Evolutionary conservation across 2,113 vertebrate species (phyloP).

Genomic region (Castor canadensis): DNA sequence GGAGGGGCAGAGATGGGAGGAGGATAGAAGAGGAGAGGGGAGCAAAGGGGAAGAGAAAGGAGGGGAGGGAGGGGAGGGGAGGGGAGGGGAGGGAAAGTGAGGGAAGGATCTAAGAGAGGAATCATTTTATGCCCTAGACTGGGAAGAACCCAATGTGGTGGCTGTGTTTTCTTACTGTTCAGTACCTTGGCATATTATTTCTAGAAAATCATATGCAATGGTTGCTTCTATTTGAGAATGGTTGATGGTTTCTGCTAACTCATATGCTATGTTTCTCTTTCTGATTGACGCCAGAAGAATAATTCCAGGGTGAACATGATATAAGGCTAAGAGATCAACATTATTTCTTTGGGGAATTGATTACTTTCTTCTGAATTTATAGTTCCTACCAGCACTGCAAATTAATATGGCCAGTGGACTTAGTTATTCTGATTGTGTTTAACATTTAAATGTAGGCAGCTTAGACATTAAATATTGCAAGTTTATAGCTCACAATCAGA

Average conservation of each 20-base stretch:
- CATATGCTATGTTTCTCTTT: constrained; percentile 51
- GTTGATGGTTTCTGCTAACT: constrained; percentile 43
- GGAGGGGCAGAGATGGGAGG: not conserved
- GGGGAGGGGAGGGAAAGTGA: accelerated
- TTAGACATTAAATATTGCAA: constrained; percentile 20
- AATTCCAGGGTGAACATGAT: constrained; percentile 52
- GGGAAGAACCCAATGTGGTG: not conserved
- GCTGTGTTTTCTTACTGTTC: constrained; percentile 18
- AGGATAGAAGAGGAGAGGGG: not conserved
- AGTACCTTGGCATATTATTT: constrained; percentile 23
- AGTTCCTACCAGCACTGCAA: constrained; percentile 50
- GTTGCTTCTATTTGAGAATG: constrained; percentile 50
- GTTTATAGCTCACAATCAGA: constrained; percentile 56
- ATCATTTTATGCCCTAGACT: not conserved
- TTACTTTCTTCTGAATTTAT: constrained; percentile 66
- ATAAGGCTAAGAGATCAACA: constrained; percentile 61
- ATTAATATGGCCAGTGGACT: not conserved
- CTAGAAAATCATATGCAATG: constrained; percentile 51
- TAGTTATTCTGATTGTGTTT: constrained; percentile 60
- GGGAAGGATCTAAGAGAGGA: not conserved
- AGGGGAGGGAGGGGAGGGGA: accelerated
- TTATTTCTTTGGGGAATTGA: constrained; percentile 67
- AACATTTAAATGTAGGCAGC: constrained; percentile 14
- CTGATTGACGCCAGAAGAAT: constrained; percentile 54
- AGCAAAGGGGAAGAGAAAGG: no score